phyloP scores from a whole-genome alignment of 2,113 vertebrate species.

The Peucedramus taeniatus region DNA sequence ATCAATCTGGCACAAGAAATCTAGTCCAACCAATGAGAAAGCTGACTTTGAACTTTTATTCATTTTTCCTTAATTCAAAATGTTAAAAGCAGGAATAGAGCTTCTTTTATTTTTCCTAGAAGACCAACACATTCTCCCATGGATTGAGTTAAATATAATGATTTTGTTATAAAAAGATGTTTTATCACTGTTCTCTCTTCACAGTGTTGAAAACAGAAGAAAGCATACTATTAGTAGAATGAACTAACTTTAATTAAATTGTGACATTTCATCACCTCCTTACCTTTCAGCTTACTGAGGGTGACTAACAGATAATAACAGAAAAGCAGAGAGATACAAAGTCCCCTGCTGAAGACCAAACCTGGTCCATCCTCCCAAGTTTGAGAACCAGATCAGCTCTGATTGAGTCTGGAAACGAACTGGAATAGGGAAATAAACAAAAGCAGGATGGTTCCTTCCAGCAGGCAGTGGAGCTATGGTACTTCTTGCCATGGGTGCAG shows the following conservation, averaged over 20 bases:
- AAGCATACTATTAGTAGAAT: not conserved
- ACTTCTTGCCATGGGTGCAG: not conserved
- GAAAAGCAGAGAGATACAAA: not conserved
- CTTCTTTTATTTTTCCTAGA: not conserved
- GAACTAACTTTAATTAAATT: not conserved
- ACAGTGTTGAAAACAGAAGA: not conserved
- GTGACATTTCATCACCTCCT: not conserved
- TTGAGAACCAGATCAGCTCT: not conserved
- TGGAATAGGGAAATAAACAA: not conserved
- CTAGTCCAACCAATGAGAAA: not conserved
- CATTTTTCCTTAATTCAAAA: slow-evolving; percentile 2
- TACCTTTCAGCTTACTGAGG: not conserved
- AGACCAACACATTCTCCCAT: not conserved
- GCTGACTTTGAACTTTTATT: not conserved
- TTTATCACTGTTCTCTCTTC: not conserved
- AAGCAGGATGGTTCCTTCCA: not conserved
- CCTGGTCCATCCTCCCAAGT: not conserved
- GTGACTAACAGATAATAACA: not conserved
- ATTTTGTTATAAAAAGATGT: not conserved
- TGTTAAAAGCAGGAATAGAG: not conserved
- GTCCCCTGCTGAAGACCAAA: not conserved
- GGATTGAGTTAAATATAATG: not conserved
- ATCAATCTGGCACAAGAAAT: not conserved
- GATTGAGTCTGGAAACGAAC: not conserved
- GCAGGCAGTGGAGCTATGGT: not conserved